Evolutionary conservation across 2,113 vertebrate species (phyloP).

Genomic region (Camelus dromedarius): DNA sequence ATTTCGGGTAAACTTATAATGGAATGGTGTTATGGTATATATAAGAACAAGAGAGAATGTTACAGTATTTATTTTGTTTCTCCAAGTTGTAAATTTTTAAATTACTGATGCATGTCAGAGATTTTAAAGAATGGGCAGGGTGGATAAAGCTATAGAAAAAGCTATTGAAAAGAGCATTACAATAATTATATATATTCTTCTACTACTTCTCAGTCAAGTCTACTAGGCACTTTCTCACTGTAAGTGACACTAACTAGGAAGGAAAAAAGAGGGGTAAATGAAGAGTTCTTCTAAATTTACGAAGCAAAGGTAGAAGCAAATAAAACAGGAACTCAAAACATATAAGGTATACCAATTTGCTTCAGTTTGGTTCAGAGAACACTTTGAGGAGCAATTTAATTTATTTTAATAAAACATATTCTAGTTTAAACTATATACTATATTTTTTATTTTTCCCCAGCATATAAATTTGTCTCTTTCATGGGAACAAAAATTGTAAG

Average conservation of each 20-base stretch:
- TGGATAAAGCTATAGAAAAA: not conserved
- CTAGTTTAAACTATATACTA: not conserved
- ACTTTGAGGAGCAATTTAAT: not conserved
- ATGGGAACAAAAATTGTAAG: not conserved
- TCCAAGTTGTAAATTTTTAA: not conserved
- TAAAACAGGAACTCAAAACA: not conserved
- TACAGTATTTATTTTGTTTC: not conserved
- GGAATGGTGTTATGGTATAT: not conserved
- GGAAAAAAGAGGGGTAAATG: not conserved
- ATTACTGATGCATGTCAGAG: not conserved
- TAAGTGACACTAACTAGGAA: not conserved
- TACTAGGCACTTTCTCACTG: not conserved
- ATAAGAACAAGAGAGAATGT: not conserved
- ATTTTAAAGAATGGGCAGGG: not conserved
- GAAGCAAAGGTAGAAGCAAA: not conserved
- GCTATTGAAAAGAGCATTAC: not conserved
- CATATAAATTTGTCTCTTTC: not conserved
- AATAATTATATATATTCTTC: not conserved
- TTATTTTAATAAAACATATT: not conserved
- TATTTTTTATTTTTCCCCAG: not conserved
- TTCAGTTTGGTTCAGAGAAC: not conserved
- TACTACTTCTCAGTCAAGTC: not conserved
- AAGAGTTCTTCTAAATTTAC: not conserved
- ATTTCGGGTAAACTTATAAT: not conserved
- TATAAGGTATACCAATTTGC: not conserved